A percentile compares a stretch with the other conserved stretches of the same genome.
Evolutionary conservation across 2,113 vertebrate genomes (phyloP).

Genomic region (Upupa epops): DNA sequence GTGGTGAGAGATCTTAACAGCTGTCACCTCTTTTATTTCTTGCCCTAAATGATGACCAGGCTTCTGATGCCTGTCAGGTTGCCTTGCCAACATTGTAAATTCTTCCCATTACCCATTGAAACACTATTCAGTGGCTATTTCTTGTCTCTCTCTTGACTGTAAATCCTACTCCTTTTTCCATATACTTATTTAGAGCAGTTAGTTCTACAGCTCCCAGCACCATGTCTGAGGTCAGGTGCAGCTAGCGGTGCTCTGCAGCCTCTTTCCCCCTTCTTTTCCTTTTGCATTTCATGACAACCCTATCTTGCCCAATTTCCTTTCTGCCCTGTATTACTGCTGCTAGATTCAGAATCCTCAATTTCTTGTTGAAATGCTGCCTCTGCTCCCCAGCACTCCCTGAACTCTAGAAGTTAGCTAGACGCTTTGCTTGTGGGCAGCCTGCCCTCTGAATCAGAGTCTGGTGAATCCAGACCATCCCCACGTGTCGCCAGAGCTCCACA

Average conservation of each 20-base stretch:
- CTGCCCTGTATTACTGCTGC: not conserved
- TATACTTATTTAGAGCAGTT: not conserved
- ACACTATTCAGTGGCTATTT: slow-evolving; percentile 8
- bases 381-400: not conserved
- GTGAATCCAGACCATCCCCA: not conserved
- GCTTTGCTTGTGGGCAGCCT: not conserved
- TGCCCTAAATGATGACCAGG: slow-evolving; percentile 4
- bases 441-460: not conserved
- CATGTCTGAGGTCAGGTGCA: not conserved
- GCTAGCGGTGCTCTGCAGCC: not conserved
- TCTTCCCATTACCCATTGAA: slow-evolving; percentile 4
- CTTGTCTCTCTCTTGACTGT: not conserved
- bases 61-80: slow-evolving; percentile 34
- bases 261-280: not conserved
- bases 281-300: not conserved
- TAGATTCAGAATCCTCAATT: not conserved
- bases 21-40: slow-evolving; percentile 41
- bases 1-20: not conserved
- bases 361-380: not conserved
- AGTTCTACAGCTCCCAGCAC: not conserved
- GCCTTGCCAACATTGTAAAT: slow-evolving; percentile 26
- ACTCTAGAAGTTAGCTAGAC: not conserved
- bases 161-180: not conserved
- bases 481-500: accelerated
- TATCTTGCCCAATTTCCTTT: not conserved